Percentiles rank a stretch among this genome's conserved stretches.
Conservation (phyloP, 1,140 invertebrate genomes). For the Andricus grossulariae region DNA sequence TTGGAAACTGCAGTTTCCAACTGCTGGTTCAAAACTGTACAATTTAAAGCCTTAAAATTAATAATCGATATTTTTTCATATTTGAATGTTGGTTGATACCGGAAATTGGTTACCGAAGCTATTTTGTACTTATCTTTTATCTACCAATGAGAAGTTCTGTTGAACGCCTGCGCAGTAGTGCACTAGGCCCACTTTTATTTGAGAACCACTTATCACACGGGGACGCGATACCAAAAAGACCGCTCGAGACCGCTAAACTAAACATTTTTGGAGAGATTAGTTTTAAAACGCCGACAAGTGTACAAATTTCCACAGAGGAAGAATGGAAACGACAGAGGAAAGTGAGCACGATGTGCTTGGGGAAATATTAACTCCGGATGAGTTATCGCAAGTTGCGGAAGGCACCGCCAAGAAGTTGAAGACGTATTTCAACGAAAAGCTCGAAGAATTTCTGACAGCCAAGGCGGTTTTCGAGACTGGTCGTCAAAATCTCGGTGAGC, state of each 20-base stretch:
- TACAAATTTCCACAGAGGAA: slow-evolving; percentile 8
- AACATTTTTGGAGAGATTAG: background rate
- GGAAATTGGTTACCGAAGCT: too few species aligned
- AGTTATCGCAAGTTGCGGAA: slow-evolving; percentile 74
- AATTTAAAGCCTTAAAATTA: too few species aligned
- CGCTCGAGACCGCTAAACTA: background rate
- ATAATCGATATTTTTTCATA: too few species aligned
- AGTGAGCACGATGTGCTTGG: slow-evolving; percentile 62
- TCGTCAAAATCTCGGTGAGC: slow-evolving; percentile 78
- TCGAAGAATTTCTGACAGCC: slow-evolving; percentile 82
- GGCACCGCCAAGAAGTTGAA: slow-evolving; percentile 79
- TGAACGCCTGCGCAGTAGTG: too few species aligned
- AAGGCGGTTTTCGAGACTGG: slow-evolving; percentile 82
- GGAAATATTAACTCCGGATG: slow-evolving; percentile 67
- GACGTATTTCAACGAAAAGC: slow-evolving; percentile 79
- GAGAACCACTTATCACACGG: too few species aligned
- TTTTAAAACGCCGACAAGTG: slow-evolving; percentile 10
- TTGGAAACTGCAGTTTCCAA: too few species aligned
- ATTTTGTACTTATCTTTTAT: too few species aligned
- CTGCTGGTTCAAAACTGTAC: too few species aligned
- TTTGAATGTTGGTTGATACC: too few species aligned
- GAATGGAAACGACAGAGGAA: slow-evolving; percentile 63
- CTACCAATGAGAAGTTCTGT: too few species aligned
- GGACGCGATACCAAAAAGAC: slow-evolving; percentile 5
- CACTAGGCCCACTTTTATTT: too few species aligned